Percentiles rank a stretch among this genome's conserved stretches.
Conservation (phyloP, 1,140 invertebrate genomes). For the Tetranychus cinnabarinus region DNA sequence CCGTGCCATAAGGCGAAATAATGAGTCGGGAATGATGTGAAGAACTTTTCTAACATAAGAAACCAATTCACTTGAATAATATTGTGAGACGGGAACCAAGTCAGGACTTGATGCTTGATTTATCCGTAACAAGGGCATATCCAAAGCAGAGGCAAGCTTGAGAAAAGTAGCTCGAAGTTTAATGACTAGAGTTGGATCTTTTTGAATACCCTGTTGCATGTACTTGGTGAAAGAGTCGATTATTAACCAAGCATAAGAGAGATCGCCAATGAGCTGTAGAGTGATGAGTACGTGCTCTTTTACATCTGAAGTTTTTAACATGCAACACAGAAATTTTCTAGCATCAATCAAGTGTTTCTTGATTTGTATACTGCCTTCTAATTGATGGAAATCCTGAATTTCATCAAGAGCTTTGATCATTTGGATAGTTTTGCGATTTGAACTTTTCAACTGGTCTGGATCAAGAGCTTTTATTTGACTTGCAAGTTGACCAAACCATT, state of each 20-base stretch:
- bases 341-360: slow-evolving; percentile 68
- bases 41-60: slow-evolving; percentile 75
- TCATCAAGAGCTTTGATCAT: slow-evolving; percentile 79
- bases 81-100: slow-evolving; percentile 75
- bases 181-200: slow-evolving; percentile 64
- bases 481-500: slow-evolving; percentile 71
- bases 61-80: slow-evolving; percentile 82
- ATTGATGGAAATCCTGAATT: slow-evolving; percentile 66
- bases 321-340: slow-evolving; percentile 53
- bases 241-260: slow-evolving; percentile 84
- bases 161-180: slow-evolving; percentile 74
- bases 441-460: slow-evolving; percentile 28
- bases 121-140: slow-evolving; percentile 76
- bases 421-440: slow-evolving; percentile 27
- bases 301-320: slow-evolving; percentile 68
- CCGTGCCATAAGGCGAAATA: slow-evolving; percentile 65
- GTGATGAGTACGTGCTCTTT: slow-evolving; percentile 80
- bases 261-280: slow-evolving; percentile 74
- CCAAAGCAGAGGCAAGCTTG: slow-evolving; percentile 79
- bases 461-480: slow-evolving; percentile 53
- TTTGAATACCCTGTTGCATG: slow-evolving; percentile 74
- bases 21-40: slow-evolving; percentile 89
- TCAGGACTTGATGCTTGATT: slow-evolving; percentile 79
- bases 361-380: slow-evolving; percentile 68
- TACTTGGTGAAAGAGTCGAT: slow-evolving; percentile 55